These are phyloP conservation scores for Prosapia bicincta DNA, from an alignment of 2,888 invertebrate genomes.

Conservation along the genomic window DNA sequence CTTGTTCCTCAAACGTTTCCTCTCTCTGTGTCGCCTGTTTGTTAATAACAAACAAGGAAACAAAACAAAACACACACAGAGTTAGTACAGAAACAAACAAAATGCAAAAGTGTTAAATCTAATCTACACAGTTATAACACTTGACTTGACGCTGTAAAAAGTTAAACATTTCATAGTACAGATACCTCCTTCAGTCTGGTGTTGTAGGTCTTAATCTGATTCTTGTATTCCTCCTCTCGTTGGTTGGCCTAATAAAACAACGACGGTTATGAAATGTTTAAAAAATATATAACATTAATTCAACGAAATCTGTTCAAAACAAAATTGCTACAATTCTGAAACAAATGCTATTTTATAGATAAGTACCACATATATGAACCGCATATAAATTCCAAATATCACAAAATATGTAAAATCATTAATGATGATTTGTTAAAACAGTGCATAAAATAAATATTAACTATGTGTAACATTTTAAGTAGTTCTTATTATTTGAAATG, in stretches of 20 bases:
- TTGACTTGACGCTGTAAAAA: background rate
- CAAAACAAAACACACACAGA: conserved; percentile 43
- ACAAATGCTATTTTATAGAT: no score
- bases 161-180: background rate
- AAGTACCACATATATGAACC: no score
- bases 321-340: no score
- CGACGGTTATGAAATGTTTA: conserved; percentile 25
- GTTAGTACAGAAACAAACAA: conserved; percentile 34
- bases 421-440: no score
- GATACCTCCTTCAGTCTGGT: conserved; percentile 99
- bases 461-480: no score
- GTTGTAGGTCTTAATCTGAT: conserved; percentile 98
- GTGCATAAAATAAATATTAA: no score
- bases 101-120: conserved; percentile 35
- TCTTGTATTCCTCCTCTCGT: conserved; percentile 99
- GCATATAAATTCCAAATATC: no score
- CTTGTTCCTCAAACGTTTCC: conserved; percentile 88
- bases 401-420: no score
- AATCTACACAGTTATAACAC: background rate
- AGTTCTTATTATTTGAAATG: no score
- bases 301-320: no score
- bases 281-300: no score
- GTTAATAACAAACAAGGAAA: conserved; percentile 43
- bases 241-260: conserved; percentile 79
- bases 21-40: conserved; percentile 91